phyloP scores from a whole-genome alignment of 2,888 invertebrate species.

The Selenia dentaria region DNA sequence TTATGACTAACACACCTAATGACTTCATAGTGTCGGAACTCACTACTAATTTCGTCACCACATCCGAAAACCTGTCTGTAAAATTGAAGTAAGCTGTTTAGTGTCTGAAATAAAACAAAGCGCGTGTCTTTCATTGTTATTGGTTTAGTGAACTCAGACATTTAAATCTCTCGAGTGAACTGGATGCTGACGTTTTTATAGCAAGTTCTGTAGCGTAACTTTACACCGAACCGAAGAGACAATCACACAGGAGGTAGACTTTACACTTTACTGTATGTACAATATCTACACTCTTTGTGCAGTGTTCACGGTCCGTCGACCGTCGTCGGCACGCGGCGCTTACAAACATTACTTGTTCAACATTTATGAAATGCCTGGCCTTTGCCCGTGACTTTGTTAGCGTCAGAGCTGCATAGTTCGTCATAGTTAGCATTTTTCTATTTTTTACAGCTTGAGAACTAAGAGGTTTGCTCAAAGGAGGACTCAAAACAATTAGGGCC shows the following conservation, averaged over 20 bases:
- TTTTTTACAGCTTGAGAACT: background rate
- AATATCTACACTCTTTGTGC: slow-evolving; percentile 47
- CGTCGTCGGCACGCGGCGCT: slow-evolving; percentile 12
- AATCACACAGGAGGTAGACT: slow-evolving; percentile 46
- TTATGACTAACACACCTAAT: no score
- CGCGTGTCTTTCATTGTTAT: slow-evolving; percentile 48
- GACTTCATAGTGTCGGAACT: no score
- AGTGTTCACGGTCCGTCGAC: slow-evolving; percentile 60
- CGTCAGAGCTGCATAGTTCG: background rate
- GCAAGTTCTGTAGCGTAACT: slow-evolving; percentile 51
- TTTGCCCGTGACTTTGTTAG: slow-evolving; percentile 26
- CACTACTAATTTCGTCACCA: no score
- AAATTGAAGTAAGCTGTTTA: no score
- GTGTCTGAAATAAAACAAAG: no score
- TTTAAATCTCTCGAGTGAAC: no score
- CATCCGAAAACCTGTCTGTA: no score
- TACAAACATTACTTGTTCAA: slow-evolving; percentile 22
- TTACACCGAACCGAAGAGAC: slow-evolving; percentile 38
- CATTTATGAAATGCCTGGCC: slow-evolving; percentile 24
- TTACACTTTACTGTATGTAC: background rate
- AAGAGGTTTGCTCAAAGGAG: background rate
- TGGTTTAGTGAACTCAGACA: slow-evolving; percentile 61
- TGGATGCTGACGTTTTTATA: slow-evolving; percentile 47
- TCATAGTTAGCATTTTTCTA: slow-evolving; percentile 11
- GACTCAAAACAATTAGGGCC: no score